Evolutionary conservation across 2,113 vertebrate genomes (phyloP), one percentile per base, ranked within the genome.

Genomic region (Nothocercus julius): DNA sequence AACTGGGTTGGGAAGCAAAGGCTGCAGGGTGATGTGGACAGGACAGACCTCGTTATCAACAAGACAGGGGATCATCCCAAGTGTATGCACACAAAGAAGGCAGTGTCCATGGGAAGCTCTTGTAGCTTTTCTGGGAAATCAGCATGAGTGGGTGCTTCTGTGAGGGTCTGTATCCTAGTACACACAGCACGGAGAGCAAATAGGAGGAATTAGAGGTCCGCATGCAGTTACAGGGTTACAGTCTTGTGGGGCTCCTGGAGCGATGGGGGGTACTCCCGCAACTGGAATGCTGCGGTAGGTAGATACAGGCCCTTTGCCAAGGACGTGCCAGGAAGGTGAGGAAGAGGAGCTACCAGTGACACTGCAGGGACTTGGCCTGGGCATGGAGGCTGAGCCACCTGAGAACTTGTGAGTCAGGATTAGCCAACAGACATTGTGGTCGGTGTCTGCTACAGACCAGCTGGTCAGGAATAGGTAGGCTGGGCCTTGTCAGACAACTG

Each of bases 251-350:
- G 42, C 8, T 53, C 49, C 13, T 9, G 19, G 58, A 40, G 36
- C 30, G 1, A 1, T 7, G 22, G 69, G 25, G 30, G 24, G 44
- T 51, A 24, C 38, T 91, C n/a, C 32, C 25, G 5, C 19, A 45
- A 8, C 38, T 54, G 16, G 42, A n/a, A 47, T 22, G 49, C 49
- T 66, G 70, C 36, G 11, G 1, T 7, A 24, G 58, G n/a, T 27
- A 40, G 54, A 16, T 64, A 53, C 5, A 19, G 62, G 42, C 56
- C 18, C 16, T 32, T 64, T 7, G 21, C 62, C 47, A 70, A 76
- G 36, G 63, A 32, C 36, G 22, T 14, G 14, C 47, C 40, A n/a
- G 18, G 49, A 25, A 0, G 3, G 34, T 0, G 12, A 45, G 4
- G 11, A 24, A 36, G 19, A 34, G 32, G 28, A 64, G 27, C 13